A percentile compares a stretch with the other conserved stretches of the same genome.
These are phyloP conservation scores for Phalangium opilio DNA, from an alignment of 2,888 invertebrate genomes.

Conservation along the genomic window DNA sequence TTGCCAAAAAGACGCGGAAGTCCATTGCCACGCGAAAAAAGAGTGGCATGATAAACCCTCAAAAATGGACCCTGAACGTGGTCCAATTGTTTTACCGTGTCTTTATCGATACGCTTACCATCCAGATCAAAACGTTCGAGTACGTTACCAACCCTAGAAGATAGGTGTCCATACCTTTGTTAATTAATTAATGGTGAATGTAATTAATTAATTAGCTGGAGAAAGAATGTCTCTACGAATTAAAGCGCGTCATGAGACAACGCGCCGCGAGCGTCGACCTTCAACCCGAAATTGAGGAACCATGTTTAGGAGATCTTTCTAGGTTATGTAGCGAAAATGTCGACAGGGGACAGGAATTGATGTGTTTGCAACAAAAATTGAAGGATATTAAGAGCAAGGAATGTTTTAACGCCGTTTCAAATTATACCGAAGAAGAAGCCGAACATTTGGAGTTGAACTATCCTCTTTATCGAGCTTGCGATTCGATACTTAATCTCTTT, in stretches of 20 bases:
- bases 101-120: slow-evolving; percentile 49
- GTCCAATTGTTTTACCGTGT: slow-evolving; percentile 75
- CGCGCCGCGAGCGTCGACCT: slow-evolving; percentile 82
- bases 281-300: slow-evolving; percentile 82
- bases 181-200: neutral
- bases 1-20: slow-evolving; percentile 72
- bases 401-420: slow-evolving; percentile 60
- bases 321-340: slow-evolving; percentile 65
- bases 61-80: slow-evolving; percentile 56
- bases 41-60: slow-evolving; percentile 54
- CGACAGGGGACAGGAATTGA: slow-evolving; percentile 71
- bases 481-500: slow-evolving; percentile 48
- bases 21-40: slow-evolving; percentile 58
- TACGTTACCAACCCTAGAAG: neutral
- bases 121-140: slow-evolving; percentile 24
- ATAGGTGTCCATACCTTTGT: neutral
- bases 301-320: slow-evolving; percentile 72
- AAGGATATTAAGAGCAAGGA: slow-evolving; percentile 16
- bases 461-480: slow-evolving; percentile 65
- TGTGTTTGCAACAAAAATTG: slow-evolving; percentile 55
- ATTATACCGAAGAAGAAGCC: slow-evolving; percentile 76
- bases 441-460: slow-evolving; percentile 80
- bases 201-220: neutral
- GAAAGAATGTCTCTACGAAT: slow-evolving; percentile 44
- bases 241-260: slow-evolving; percentile 80